Percentiles rank a stretch among this genome's conserved stretches.
phyloP scores from a whole-genome alignment of 1,140 invertebrate genomes.

The Drosophila busckii region DNA sequence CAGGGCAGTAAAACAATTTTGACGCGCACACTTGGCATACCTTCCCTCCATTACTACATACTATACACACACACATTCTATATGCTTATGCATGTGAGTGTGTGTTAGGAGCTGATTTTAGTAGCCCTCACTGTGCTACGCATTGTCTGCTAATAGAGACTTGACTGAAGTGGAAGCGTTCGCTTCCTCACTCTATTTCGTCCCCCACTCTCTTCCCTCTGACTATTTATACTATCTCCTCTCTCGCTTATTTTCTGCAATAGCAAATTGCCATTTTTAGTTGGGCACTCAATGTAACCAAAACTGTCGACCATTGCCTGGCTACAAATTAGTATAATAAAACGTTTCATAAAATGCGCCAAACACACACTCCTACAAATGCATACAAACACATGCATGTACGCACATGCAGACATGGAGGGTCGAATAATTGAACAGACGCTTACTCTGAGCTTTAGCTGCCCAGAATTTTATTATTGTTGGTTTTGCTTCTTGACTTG shows the following conservation, averaged over 20 bases:
- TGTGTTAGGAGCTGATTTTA: slow-evolving; percentile 37
- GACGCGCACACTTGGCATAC: slow-evolving; percentile 47
- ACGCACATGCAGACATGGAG: background rate
- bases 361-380: slow-evolving; percentile 25
- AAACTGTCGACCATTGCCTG: slow-evolving; percentile 68
- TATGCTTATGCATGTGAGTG: too few relatives aligned
- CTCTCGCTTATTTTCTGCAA: slow-evolving; percentile 43
- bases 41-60: too few relatives aligned
- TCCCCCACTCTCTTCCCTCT: background rate
- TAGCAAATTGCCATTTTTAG: slow-evolving; percentile 78
- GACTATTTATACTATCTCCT: slow-evolving; percentile 3
- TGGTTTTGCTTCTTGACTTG: background rate
- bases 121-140: slow-evolving; percentile 31
- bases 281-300: slow-evolving; percentile 73
- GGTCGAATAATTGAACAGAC: slow-evolving; percentile 3
- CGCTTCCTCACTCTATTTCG: background rate
- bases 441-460: slow-evolving; percentile 24
- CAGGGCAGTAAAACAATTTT: slow-evolving; percentile 55
- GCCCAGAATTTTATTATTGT: background rate
- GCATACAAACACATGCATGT: slow-evolving; percentile 10
- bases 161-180: slow-evolving; percentile 60
- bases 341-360: slow-evolving; percentile 76
- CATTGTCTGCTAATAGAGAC: slow-evolving; percentile 78
- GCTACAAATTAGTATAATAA: slow-evolving; percentile 78
- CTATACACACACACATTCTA: too few relatives aligned